Conservation (phyloP, 1,140 invertebrate genomes). For the Drosophila lini region DNA sequence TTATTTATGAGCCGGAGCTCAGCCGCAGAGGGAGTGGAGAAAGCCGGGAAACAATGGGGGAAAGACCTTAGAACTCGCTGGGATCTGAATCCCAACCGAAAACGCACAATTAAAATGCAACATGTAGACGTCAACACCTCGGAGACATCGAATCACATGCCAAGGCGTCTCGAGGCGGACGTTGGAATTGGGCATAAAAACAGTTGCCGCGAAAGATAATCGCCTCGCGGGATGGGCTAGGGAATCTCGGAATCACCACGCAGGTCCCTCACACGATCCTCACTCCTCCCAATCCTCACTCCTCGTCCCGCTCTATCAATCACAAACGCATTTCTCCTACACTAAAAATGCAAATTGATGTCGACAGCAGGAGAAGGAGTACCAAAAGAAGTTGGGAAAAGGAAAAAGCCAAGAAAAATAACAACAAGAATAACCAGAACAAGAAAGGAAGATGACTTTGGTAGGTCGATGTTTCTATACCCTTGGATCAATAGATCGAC, state of each 20-base stretch:
- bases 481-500: neutral
- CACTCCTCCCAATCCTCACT: neutral
- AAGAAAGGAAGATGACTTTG: neutral
- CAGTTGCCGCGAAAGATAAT: conserved; percentile 76
- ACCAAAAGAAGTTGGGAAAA: conserved; percentile 16
- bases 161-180: conserved; percentile 79
- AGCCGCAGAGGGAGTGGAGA: conserved; percentile 11
- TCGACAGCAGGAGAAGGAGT: conserved; percentile 13
- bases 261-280: conserved; percentile 30
- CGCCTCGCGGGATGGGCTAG: conserved; percentile 41
- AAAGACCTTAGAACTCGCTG: conserved; percentile 30
- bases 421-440: conserved; percentile 41
- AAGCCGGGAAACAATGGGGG: neutral
- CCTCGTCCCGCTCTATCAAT: conserved; percentile 55
- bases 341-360: conserved; percentile 76
- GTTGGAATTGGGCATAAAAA: conserved; percentile 81
- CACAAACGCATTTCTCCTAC: conserved; percentile 74
- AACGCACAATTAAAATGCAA: conserved; percentile 78
- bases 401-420: conserved; percentile 25
- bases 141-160: conserved; percentile 64
- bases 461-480: neutral
- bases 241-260: conserved; percentile 35
- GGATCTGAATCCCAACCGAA: conserved; percentile 37
- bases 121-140: conserved; percentile 79
- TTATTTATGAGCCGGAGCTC: conserved; percentile 66